Evolutionary conservation across 2,797 vertebrate species (phyloP), one percentile per base, ranked within the genome.

Genomic region (Syngnathus acus): DNA sequence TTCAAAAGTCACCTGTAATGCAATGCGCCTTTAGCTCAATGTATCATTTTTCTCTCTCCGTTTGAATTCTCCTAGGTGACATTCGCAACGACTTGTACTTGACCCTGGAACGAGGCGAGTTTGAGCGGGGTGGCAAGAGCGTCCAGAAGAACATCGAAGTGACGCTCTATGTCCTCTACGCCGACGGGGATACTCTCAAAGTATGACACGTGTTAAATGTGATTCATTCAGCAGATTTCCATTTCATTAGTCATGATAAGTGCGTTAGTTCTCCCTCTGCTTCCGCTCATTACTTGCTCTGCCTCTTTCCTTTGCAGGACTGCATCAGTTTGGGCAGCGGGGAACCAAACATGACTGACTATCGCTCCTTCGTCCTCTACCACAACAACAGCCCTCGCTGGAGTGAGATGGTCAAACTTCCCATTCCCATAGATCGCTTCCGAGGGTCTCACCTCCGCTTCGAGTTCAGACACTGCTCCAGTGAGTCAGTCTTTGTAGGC

Each of bases 141-240:
- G 97, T 99, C 66, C 97, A 98, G 89, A 99, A 99, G 89, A 99
- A 99, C 87, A 98, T 99, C 0, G 97, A 99, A 84, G 93, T 99
- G 82, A 98, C 95, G 13, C 93, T 99, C 84, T 98, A 95, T 9
- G 96, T 99, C 57, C 93, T 99, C 62, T 98, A 99, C 0, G 96
- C 97, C 0, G 97, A 99, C 4, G 97, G 97, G 70, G 97, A 99
- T 75, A 94, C 95, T 68, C 88, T 99, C 57, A 98, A 99, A 91
- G 97, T 98, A 89, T 77, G 88, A 74, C 69, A 57, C 66, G 72
- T 42, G 16, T 32, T 37, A 9, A 26, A 68, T 37, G 66, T 45
- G 45, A 65, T 38, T 67, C 53, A 66, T 70, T 53, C 6, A 50
- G 62, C 39, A n/a, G n/a, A 37, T 17, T 58, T 63, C 73, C 50